phyloP scores from a whole-genome alignment of 2,888 invertebrate genomes.

The Brenthis daphne region DNA sequence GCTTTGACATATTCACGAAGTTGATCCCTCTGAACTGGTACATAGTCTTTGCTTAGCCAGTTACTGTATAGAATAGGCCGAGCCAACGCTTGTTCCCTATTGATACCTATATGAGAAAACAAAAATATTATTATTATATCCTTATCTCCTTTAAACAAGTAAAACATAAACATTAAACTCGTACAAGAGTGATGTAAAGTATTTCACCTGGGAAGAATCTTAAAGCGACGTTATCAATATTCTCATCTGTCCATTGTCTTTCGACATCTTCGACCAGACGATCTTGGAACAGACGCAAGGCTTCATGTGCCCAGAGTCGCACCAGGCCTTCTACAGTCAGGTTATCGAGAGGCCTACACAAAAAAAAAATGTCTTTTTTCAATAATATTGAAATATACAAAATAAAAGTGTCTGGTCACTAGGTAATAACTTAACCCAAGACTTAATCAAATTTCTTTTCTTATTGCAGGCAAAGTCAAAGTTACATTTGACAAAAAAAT shows the following conservation, averaged over 20 bases:
- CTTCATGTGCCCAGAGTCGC: conserved; percentile 99
- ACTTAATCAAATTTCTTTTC: too few relatives aligned
- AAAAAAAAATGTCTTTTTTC: too few relatives aligned
- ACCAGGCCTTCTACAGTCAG: conserved; percentile 96
- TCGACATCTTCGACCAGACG: conserved; percentile 96
- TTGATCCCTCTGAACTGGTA: conserved; percentile 97
- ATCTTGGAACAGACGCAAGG: conserved; percentile 97
- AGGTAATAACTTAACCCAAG: too few relatives aligned
- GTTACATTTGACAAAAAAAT: neutral
- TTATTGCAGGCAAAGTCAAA: too few relatives aligned
- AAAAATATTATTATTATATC: too few relatives aligned
- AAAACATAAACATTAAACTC: neutral
- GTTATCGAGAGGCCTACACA: conserved; percentile 92
- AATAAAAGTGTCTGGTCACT: too few relatives aligned
- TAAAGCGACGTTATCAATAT: conserved; percentile 95
- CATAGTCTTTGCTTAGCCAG: conserved; percentile 99
- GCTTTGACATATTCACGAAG: conserved; percentile 98
- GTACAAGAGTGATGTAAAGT: neutral
- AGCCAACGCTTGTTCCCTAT: conserved; percentile 91
- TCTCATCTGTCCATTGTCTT: conserved; percentile 98
- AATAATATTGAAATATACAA: too few relatives aligned
- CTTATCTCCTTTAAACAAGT: neutral
- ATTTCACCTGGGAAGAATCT: conserved; percentile 94
- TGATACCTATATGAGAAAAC: conserved; percentile 83
- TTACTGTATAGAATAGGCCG: conserved; percentile 99